Conservation (phyloP, 53 echinoderm and acorn worm species). For the Henricia sp. region DNA sequence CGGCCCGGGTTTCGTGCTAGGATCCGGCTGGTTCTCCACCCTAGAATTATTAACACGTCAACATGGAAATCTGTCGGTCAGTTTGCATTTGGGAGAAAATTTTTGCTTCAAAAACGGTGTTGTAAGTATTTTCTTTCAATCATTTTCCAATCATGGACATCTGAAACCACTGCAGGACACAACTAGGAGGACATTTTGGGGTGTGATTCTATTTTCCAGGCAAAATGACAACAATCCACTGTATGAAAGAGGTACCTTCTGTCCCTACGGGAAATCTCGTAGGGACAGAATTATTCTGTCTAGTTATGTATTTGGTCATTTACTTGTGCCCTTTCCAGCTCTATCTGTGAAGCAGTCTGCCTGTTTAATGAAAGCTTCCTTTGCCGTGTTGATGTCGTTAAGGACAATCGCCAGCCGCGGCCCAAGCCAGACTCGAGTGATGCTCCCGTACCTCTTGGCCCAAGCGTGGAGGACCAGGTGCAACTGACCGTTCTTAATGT, state of each 20-base stretch:
- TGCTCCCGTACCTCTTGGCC: conserved; percentile 18
- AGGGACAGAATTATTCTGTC: no score
- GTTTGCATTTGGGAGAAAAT: no score
- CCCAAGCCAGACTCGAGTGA: neutral
- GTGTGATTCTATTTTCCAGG: neutral
- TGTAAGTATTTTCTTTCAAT: no score
- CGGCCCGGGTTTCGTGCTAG: no score
- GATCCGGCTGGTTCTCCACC: no score
- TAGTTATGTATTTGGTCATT: no score
- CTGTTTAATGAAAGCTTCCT: conserved; percentile 57
- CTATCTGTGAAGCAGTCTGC: conserved; percentile 53
- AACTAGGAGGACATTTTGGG: neutral
- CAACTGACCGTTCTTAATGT: neutral
- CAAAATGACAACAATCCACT: neutral
- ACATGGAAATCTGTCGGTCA: no score
- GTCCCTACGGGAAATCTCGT: no score
- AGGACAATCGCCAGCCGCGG: conserved; percentile 27
- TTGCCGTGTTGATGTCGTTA: conserved; percentile 12
- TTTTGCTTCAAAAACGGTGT: no score
- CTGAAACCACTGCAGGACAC: neutral
- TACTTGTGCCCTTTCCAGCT: neutral
- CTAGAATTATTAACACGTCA: no score
- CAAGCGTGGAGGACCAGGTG: neutral
- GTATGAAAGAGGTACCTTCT: neutral
- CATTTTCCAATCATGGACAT: no score